Evolutionary conservation across 2,797 vertebrate species (phyloP), one percentile per base, ranked within the genome.

Genomic region (Ctenopoma multispine): DNA sequence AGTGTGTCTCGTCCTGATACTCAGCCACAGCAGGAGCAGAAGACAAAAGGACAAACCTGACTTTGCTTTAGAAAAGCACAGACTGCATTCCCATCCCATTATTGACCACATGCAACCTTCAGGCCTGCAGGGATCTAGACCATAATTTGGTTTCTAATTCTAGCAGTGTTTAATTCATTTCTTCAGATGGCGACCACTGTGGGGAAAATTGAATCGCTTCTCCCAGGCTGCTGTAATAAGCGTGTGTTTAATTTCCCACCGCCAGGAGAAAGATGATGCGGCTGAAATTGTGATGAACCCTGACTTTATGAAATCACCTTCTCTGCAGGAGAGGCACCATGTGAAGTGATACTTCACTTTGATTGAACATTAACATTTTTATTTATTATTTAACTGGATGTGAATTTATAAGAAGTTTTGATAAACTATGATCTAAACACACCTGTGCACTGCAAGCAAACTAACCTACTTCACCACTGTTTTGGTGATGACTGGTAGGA

Each of bases 241-340:
- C 82, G 70, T 78, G 85, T 86, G 79, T 84, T 86, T 77, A 87
- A 92, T 90, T 90, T 90, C 78, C 88, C 79, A 24, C 70, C 24
- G 17, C 72, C 46, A 17, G 69, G 69, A 76, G 76, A 66, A 72
- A 48, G 49, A 81, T 50, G 79, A 83, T 21, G 63, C 73, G 29
- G 74, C 71, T 85, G 44, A 80, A 55, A 79, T 64, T 75, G 72
- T 70, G 69, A 83, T 64, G 63, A 80, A 85, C 85, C 79, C 41
- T 65, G 65, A 81, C 81, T 82, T 79, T 11, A 66, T 81, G 70
- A 84, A 89, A 79, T 75, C 66, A 40, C 49, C 63, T 40, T 65
- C 63, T 63, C 60, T 20, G 51, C 0, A 64, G 81, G 66, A 77
- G 58, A 27, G 4, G 44, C 34, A 17, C 44, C 23, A 20, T 46